These are phyloP conservation scores for Ricordea florida DNA, from an alignment of 92 coral and sea anemone species.

Conservation along the genomic window DNA sequence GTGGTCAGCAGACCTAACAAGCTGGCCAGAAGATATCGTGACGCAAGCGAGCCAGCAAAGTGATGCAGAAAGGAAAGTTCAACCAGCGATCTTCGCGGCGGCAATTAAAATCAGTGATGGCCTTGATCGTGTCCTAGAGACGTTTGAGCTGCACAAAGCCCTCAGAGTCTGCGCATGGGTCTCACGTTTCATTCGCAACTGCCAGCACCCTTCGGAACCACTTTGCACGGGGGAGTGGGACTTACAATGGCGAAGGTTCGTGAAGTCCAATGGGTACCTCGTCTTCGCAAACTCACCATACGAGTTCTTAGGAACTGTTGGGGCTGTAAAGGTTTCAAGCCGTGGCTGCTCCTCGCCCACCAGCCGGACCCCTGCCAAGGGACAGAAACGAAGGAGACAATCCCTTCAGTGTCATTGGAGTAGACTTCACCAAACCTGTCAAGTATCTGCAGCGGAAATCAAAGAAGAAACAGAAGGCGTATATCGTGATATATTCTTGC, in stretches of 20 bases:
- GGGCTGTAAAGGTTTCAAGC: slow-evolving; percentile 29
- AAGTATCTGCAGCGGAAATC: slow-evolving; percentile 22
- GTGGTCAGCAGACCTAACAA: slow-evolving; percentile 3
- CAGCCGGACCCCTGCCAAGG: slow-evolving; percentile 37
- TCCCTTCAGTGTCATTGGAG: slow-evolving; percentile 37
- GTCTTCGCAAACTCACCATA: slow-evolving; percentile 21
- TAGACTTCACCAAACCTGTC: slow-evolving; percentile 34
- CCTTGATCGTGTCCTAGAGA: slow-evolving; percentile 41
- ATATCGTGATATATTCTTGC: slow-evolving; percentile 43
- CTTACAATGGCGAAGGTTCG: slow-evolving; percentile 39
- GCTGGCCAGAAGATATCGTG: slow-evolving; percentile 27
- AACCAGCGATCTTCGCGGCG: slow-evolving; percentile 11
- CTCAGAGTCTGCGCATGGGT: slow-evolving; percentile 44
- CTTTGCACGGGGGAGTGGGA: slow-evolving; percentile 27
- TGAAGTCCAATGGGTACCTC: slow-evolving; percentile 34
- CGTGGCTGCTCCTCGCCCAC: slow-evolving; percentile 9
- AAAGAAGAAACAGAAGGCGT: slow-evolving; percentile 31
- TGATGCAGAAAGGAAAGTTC: slow-evolving; percentile 21
- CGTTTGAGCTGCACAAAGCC: slow-evolving; percentile 42
- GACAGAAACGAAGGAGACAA: slow-evolving; percentile 14
- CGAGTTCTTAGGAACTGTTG: slow-evolving; percentile 11
- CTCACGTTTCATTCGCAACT: slow-evolving; percentile 33
- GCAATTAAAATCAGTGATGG: slow-evolving; percentile 35
- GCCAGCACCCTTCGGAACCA: slow-evolving; percentile 17
- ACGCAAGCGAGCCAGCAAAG: slow-evolving; percentile 14